Percentiles rank a stretch among this genome's conserved stretches.
Evolutionary conservation across 2,113 vertebrate species (phyloP).

Genomic region (Irena cyanogastra): DNA sequence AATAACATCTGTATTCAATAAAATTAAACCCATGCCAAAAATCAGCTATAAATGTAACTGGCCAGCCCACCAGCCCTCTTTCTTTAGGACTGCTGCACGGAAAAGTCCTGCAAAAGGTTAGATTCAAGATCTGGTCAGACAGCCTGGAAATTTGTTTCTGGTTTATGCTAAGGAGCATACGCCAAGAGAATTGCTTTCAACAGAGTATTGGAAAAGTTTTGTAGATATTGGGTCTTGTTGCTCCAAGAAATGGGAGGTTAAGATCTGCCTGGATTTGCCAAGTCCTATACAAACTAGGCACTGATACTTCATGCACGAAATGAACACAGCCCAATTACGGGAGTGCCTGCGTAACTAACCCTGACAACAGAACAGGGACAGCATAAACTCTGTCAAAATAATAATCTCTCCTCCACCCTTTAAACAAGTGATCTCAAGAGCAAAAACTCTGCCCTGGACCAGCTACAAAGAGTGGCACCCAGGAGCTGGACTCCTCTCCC

Average conservation of each 20-base stretch:
- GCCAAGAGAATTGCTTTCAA: background rate
- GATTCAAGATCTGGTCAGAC: background rate
- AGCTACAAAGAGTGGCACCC: background rate
- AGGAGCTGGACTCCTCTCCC: background rate
- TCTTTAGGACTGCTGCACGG: background rate
- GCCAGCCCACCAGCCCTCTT: background rate
- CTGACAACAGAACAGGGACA: conserved; percentile 16
- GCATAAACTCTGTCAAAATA: conserved; percentile 4
- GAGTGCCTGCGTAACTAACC: background rate
- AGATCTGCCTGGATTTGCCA: background rate
- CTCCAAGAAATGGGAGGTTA: background rate
- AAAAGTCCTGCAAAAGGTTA: conserved; percentile 41
- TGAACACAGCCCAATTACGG: background rate
- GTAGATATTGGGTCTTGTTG: background rate
- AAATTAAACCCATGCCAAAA: conserved; percentile 31
- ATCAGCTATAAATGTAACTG: conserved; percentile 28
- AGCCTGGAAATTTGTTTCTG: conserved; percentile 35
- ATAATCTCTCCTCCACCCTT: conserved; percentile 7
- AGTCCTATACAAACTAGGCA: background rate
- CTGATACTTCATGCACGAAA: background rate
- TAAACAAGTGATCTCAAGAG: background rate
- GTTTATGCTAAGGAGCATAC: background rate
- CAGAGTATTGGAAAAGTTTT: background rate
- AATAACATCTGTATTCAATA: conserved; percentile 56
- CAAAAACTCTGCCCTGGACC: background rate